Evolutionary conservation across 2,888 invertebrate species (phyloP).

Genomic region (Eupsilia transversa): DNA sequence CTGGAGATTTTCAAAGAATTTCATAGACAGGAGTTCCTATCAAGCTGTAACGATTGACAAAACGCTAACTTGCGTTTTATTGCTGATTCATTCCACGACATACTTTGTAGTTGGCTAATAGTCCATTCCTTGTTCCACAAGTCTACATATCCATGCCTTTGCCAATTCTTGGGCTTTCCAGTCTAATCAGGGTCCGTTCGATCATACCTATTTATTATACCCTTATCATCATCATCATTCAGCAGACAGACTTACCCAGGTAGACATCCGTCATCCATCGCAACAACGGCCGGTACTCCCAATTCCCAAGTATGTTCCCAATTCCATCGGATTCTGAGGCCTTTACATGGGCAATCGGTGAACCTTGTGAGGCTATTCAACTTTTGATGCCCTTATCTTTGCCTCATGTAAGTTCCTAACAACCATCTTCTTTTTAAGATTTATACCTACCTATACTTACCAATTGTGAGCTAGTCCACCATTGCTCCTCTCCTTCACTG

Average conservation of each 20-base stretch:
- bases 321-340: no score
- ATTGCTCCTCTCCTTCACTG: neutral
- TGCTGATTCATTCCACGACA: constrained; percentile 3
- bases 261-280: neutral
- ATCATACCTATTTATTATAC: neutral
- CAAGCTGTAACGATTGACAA: neutral
- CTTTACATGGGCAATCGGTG: neutral
- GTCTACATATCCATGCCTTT: neutral
- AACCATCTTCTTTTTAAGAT: neutral
- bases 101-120: neutral
- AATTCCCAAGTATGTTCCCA: neutral
- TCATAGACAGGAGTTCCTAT: neutral
- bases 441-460: constrained; percentile 11
- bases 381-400: neutral
- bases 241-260: neutral
- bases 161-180: neutral
- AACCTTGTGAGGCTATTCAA: neutral
- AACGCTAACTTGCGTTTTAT: neutral
- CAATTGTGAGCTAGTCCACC: neutral
- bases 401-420: neutral
- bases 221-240: neutral
- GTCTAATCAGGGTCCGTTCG: no score
- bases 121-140: neutral
- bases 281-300: no score
- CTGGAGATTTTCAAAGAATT: neutral